Evolutionary conservation across 2,888 invertebrate genomes (phyloP).

Genomic region (Byasa hedistus): DNA sequence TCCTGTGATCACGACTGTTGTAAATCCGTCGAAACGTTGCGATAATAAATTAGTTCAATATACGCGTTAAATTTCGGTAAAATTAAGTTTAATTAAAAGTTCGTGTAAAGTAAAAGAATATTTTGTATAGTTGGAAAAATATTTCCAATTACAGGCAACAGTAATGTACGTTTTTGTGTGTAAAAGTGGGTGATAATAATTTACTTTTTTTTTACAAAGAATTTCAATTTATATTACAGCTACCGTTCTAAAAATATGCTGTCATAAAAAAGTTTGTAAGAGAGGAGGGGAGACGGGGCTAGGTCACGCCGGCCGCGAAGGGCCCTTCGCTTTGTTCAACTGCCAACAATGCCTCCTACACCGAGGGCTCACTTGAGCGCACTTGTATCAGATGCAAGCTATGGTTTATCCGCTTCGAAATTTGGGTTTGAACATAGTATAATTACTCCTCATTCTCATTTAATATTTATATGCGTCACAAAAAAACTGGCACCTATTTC

Average conservation of each 20-base stretch:
- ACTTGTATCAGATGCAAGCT: conserved; percentile 76
- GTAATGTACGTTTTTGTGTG: not conserved
- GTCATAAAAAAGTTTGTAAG: conserved; percentile 68
- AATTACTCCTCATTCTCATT: conserved; percentile 67
- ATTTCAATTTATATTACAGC: conserved; percentile 53
- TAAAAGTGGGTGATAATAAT: not conserved
- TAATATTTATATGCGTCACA: conserved; percentile 60
- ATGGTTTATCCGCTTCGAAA: conserved; percentile 61
- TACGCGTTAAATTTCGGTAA: too few relatives aligned
- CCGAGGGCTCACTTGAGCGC: conserved; percentile 60
- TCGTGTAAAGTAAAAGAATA: too few relatives aligned
- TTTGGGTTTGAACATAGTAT: conserved; percentile 50
- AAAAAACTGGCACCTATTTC: conserved; percentile 17
- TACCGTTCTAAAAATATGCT: conserved; percentile 73
- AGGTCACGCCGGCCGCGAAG: conserved; percentile 67
- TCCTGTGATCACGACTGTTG: too few relatives aligned
- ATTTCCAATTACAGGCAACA: not conserved
- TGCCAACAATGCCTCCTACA: conserved; percentile 66
- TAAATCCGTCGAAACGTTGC: too few relatives aligned
- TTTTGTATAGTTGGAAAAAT: too few relatives aligned
- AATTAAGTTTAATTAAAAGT: too few relatives aligned
- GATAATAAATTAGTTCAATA: too few relatives aligned
- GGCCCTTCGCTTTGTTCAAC: conserved; percentile 74
- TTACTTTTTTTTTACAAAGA: conserved; percentile 50
- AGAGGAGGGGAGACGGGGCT: conserved; percentile 49